phyloP scores from a whole-genome alignment of 1,140 invertebrate species.

The Tribolium castaneum region DNA sequence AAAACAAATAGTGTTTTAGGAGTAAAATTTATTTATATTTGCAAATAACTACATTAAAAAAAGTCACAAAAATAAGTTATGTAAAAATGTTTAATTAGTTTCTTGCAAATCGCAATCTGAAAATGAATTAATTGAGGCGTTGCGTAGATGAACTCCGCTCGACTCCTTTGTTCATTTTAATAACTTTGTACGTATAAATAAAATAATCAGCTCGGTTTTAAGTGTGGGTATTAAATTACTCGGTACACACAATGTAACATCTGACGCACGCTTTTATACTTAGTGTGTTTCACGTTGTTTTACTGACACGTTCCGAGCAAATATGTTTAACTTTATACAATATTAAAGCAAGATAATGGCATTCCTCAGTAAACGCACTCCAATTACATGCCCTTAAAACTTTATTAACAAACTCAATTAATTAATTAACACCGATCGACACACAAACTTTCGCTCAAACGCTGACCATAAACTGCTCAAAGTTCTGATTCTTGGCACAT shows the following conservation, averaged over 20 bases:
- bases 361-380: conserved; percentile 1
- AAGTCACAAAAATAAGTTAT: too few relatives aligned
- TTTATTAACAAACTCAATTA: conserved; percentile 14
- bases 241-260: conserved; percentile 5
- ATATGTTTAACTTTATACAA: conserved; percentile 34
- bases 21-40: too few relatives aligned
- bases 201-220: neutral
- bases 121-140: too few relatives aligned
- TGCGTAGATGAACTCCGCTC: too few relatives aligned
- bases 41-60: too few relatives aligned
- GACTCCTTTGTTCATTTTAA: neutral
- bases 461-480: too few relatives aligned
- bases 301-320: conserved; percentile 23
- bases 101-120: too few relatives aligned
- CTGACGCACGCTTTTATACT: conserved; percentile 23
- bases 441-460: too few relatives aligned
- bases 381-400: conserved; percentile 1
- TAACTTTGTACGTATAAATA: neutral
- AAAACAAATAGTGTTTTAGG: too few relatives aligned
- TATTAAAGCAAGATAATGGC: conserved; percentile 26
- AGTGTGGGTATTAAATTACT: conserved; percentile 24
- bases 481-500: too few relatives aligned
- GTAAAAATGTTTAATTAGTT: too few relatives aligned
- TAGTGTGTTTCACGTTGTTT: conserved; percentile 9
- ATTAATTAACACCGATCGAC: neutral